Base-by-base conservation (phyloP, 2,888 invertebrate species). In the Microctonus hyperodae region DNA sequence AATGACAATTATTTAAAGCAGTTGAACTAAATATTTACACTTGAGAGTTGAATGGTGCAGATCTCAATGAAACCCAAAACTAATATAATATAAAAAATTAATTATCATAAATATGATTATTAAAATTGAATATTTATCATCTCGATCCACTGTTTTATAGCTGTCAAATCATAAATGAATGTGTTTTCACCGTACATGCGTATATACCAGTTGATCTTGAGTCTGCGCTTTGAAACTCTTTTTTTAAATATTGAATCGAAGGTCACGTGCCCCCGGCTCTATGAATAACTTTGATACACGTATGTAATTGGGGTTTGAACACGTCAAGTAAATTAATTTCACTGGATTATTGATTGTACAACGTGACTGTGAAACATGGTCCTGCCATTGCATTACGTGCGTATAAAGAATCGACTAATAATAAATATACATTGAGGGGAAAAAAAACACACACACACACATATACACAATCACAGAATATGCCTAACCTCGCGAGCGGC, bases 401-500 rank as follows among this genome's bases (percentile, higher is more conserved):
- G 33, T 33, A 44, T 51, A 22, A 50, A n/a, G 10, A n/a, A 53
- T 31, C 20, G 44, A 44, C 16, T 44, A 20, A 23, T 16, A 59
- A 20, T 51, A 61, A 61, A n/a, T n/a, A 28, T 51, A 35, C 35
- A 56, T 69, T 61, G 62, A 66, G 61, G 58, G 53, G 44, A 67
- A 64, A 44, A 59, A 59, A 68, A 68, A 64, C 70, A 44, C 65
- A 70, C 64, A n/a, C 70, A n/a, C n/a, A n/a, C n/a, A n/a, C n/a
- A n/a, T n/a, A n/a, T n/a, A n/a, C n/a, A n/a, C n/a, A 71, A 72
- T 69, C 65, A 33, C 69, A 65, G 71, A 70, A 71, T 75, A 67
- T 75, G 71, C 75, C 83, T 77, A 81, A 79, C 79, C 78, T 81
- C 83, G 79, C 80, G 83, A 82, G 79, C 83, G 80, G 83, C 79